Conservation (phyloP, 2,797 vertebrate genomes). For the Holocentrus rufus region DNA sequence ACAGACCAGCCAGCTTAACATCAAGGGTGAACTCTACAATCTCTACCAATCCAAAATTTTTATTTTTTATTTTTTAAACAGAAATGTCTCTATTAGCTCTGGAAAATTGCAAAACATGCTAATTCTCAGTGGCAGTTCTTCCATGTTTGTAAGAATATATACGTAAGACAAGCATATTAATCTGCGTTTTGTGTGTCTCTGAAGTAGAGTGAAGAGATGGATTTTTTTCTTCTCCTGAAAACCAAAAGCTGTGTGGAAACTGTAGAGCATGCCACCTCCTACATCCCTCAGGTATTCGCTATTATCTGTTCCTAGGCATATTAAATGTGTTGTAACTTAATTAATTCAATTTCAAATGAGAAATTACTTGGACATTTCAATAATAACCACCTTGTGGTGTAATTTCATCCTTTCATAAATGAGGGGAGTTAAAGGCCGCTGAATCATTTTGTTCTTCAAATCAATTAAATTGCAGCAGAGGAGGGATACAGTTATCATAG, state of each 20-base stretch:
- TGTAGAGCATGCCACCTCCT: not conserved
- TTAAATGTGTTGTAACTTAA: slow-evolving; percentile 16
- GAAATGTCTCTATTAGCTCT: too few species aligned
- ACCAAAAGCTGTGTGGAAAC: not conserved
- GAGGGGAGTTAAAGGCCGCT: slow-evolving; percentile 52
- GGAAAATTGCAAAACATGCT: too few species aligned
- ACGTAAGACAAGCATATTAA: too few species aligned
- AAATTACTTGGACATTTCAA: slow-evolving; percentile 16
- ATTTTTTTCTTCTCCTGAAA: not conserved
- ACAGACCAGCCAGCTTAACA: slow-evolving; percentile 3
- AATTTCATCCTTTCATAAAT: slow-evolving; percentile 46
- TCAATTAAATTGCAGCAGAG: slow-evolving; percentile 62
- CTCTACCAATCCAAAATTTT: too few species aligned
- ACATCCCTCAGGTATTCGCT: not conserved
- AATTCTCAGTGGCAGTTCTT: not conserved
- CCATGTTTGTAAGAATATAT: too few species aligned
- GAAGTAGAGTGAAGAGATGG: too few species aligned
- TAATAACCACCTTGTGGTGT: slow-evolving; percentile 24
- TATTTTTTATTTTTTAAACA: not conserved
- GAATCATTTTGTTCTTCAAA: slow-evolving; percentile 50
- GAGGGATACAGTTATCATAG: slow-evolving; percentile 52
- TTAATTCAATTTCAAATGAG: slow-evolving; percentile 10
- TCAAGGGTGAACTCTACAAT: slow-evolving; percentile 28
- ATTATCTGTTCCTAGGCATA: not conserved
- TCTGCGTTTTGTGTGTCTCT: too few species aligned